These are phyloP conservation scores for Diadegma fenestrale DNA, from an alignment of 2,888 invertebrate genomes.

Conservation along the genomic window DNA sequence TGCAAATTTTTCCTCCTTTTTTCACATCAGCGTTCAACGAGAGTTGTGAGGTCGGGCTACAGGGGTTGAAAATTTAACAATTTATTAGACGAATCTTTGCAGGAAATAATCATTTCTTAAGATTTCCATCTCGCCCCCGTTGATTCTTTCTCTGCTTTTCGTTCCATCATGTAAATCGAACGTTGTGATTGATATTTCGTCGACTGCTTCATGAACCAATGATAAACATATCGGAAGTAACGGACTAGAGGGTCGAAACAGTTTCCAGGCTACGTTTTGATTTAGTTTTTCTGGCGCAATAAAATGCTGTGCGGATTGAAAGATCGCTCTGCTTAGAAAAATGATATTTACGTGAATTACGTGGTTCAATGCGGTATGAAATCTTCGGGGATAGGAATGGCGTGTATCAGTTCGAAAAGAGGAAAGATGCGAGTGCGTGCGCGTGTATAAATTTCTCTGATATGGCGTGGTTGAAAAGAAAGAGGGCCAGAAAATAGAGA, in stretches of 20 bases:
- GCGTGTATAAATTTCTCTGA: conserved; percentile 47
- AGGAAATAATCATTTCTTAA: background rate
- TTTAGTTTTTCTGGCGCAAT: background rate
- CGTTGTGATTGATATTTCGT: background rate
- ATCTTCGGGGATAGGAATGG: conserved; percentile 46
- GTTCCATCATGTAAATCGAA: background rate
- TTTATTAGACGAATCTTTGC: conserved; percentile 1
- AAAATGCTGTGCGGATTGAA: conserved; percentile 42
- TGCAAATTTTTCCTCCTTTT: background rate
- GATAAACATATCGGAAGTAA: background rate
- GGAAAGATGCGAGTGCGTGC: conserved; percentile 59
- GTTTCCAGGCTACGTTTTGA: background rate
- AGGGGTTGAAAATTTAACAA: background rate
- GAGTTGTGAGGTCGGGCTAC: conserved; percentile 11
- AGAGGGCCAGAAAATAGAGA: conserved; percentile 2
- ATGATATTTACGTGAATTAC: conserved; percentile 50
- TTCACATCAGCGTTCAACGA: background rate
- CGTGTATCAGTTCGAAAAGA: conserved; percentile 20
- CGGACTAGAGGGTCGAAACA: background rate
- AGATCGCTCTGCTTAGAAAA: conserved; percentile 39
- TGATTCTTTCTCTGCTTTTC: background rate
- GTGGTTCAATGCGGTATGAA: conserved; percentile 37
- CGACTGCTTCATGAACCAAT: background rate
- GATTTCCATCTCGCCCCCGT: background rate
- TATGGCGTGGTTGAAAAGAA: conserved; percentile 41